Percentiles rank a stretch among this genome's conserved stretches.
phyloP scores from a whole-genome alignment of 2,888 invertebrate genomes.

The Helicoverpa assulta region DNA sequence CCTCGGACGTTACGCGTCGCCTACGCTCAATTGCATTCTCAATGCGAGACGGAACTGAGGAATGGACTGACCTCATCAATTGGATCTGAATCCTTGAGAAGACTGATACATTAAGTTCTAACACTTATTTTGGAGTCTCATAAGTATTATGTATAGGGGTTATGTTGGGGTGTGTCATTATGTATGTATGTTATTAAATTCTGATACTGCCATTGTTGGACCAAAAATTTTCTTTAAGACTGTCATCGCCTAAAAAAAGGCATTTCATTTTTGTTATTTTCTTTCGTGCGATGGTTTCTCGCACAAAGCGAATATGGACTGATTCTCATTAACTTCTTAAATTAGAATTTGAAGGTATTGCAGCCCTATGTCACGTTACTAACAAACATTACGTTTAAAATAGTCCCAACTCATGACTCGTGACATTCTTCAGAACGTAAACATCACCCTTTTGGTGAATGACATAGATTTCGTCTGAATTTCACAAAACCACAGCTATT shows the following conservation, averaged over 20 bases:
- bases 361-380: constrained; percentile 18
- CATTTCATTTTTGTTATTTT: too few species aligned
- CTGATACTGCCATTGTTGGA: too few species aligned
- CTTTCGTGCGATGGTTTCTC: too few species aligned
- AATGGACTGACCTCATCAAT: not conserved
- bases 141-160: too few species aligned
- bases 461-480: constrained; percentile 44
- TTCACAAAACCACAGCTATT: constrained; percentile 27
- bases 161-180: too few species aligned
- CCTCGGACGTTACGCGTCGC: constrained; percentile 54
- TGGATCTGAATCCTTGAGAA: not conserved
- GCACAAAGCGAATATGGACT: too few species aligned
- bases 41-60: constrained; percentile 38
- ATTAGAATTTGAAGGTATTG: not conserved
- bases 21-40: constrained; percentile 56
- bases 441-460: constrained; percentile 26
- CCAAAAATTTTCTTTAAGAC: too few species aligned
- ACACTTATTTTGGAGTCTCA: too few species aligned
- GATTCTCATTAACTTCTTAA: too few species aligned
- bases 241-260: too few species aligned
- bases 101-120: not conserved
- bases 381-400: not conserved
- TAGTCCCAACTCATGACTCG: constrained; percentile 8
- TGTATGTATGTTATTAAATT: too few species aligned
- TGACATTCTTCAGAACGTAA: not conserved